Conservation (phyloP, 1,140 invertebrate species). For the Zaprionus ornatus region DNA sequence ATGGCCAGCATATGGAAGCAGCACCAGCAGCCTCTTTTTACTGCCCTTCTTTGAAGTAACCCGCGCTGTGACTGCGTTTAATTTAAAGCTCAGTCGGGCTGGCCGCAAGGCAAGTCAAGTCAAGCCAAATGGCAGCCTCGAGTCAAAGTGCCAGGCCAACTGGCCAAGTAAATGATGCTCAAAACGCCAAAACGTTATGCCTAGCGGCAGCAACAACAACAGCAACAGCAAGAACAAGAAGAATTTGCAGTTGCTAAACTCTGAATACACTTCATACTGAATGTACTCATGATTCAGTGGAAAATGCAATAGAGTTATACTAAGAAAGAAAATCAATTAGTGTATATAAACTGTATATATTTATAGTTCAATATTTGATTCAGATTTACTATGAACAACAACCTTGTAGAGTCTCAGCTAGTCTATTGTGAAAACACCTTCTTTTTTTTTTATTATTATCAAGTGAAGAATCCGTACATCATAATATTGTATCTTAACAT, state of each 20-base stretch:
- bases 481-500: too few relatives aligned
- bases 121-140: constrained; percentile 20
- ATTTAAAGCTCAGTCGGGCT: constrained; percentile 23
- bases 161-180: constrained; percentile 43
- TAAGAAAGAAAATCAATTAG: too few relatives aligned
- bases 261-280: constrained; percentile 1
- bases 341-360: too few relatives aligned
- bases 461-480: too few relatives aligned
- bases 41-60: constrained; percentile 7
- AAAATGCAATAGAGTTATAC: too few relatives aligned
- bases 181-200: constrained; percentile 7
- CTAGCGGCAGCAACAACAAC: constrained; percentile 1
- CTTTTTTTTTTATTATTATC: too few relatives aligned
- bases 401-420: too few relatives aligned
- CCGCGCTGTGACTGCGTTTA: constrained; percentile 11
- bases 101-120: constrained; percentile 21
- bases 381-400: too few relatives aligned
- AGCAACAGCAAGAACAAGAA: not conserved
- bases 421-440: too few relatives aligned
- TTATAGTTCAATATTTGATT: too few relatives aligned
- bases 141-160: constrained; percentile 44
- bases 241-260: not conserved
- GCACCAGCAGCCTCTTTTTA: not conserved
- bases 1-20: not conserved
- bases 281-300: too few relatives aligned